Base-by-base conservation (phyloP, 1,140 invertebrate genomes). In the Drosophila paulistorum region DNA sequence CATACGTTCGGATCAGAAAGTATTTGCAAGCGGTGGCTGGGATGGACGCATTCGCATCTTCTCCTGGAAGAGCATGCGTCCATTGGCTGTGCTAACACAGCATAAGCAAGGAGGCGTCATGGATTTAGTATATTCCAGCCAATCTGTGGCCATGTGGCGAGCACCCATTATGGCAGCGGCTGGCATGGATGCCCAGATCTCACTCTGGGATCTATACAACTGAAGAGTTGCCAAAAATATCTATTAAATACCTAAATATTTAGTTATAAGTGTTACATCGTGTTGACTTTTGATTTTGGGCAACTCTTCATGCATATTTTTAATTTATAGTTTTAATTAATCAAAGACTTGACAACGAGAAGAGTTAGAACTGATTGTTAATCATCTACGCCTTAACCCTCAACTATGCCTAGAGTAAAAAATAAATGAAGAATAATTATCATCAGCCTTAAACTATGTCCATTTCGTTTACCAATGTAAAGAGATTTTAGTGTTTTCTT, bases 201-300 rank as follows among this genome's bases (percentile, higher is more conserved):
- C 95, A 10, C 93, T 96, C 59, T 96, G 96, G 96, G 94, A 96
- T 93, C 93, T 96, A 71, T 96, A 96, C 79, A 95, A 94, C 90
- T 93, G 79, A 92, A 23, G n/a, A 4, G 30, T n/a, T 41, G 1
- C 14, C 20, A 7, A 11, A 17, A 10, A 30, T 26, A 17, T 23
- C 4, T 11, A 37, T 37, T 37, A 37, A 10, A 11, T 30, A 30
- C 30, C 3, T 30, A 6, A 1, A 30, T 30, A 42, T 20, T 33
- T 72, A 68, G 26, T n/a, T 13, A n/a, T 77, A 73, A 70, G 60
- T 77, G 69, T 70, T 76, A 73, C 37, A 65, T 17, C 42, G 58
- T 30, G 30, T 72, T 45, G 63, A 63, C 30, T 65, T 17, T 42
- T 17, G 11, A 66, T n/a, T 30, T 30, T 30, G 3, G 13, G 26